Evolutionary conservation across 2,797 vertebrate species (phyloP).

Genomic region (Eutrigla gurnardus): DNA sequence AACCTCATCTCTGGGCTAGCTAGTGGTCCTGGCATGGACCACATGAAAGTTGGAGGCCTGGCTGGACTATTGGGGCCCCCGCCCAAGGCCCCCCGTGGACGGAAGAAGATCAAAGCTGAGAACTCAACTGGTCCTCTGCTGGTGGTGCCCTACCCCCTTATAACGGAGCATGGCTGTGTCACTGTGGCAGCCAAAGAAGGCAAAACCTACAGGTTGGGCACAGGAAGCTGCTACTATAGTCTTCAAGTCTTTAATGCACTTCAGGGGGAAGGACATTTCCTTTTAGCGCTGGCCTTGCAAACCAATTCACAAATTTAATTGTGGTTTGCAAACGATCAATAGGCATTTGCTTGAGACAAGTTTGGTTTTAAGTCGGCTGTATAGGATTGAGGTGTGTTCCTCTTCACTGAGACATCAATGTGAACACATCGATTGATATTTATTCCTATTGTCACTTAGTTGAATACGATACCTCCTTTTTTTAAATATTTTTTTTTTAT

Average conservation of each 20-base stretch:
- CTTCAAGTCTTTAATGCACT: neutral
- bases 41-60: conserved; percentile 92
- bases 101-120: conserved; percentile 98
- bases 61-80: conserved; percentile 91
- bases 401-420: conserved; percentile 1
- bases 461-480: neutral
- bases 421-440: neutral
- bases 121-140: conserved; percentile 92
- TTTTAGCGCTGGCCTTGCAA: conserved; percentile 9
- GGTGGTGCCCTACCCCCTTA: conserved; percentile 96
- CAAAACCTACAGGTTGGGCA: conserved; percentile 94
- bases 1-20: conserved; percentile 97
- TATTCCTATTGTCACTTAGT: neutral
- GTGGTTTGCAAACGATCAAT: conserved; percentile 12
- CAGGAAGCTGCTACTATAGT: neutral
- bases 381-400: conserved; percentile 7
- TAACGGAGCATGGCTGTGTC: conserved; percentile 88
- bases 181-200: conserved; percentile 94
- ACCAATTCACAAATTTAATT: conserved; percentile 31
- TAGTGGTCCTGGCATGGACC: conserved; percentile 92
- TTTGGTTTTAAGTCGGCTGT: conserved; percentile 1
- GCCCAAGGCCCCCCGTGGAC: conserved; percentile 91
- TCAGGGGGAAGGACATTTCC: neutral
- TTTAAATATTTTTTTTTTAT: neutral
- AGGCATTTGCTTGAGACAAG: neutral